Evolutionary conservation across 2,797 vertebrate genomes (phyloP).

Genomic region (Threskiornis aethiopicus): DNA sequence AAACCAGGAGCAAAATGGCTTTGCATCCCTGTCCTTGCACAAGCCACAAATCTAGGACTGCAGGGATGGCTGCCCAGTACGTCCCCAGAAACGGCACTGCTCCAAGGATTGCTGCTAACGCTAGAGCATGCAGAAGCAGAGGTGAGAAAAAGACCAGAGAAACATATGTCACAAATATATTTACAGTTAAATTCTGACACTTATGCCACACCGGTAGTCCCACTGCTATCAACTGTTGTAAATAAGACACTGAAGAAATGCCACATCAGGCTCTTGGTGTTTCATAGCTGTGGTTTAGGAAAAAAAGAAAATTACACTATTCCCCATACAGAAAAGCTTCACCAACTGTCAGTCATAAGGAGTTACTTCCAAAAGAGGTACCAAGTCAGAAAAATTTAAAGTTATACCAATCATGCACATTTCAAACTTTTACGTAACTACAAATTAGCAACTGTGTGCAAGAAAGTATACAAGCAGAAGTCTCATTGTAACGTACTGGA

Average conservation of each 20-base stretch:
- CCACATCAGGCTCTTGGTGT: not conserved
- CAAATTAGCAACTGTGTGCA: not conserved
- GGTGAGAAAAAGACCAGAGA: not conserved
- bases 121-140: slow-evolving; percentile 68
- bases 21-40: slow-evolving; percentile 92
- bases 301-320: not conserved
- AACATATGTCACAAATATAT: not conserved
- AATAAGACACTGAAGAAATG: not conserved
- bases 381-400: not conserved
- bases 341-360: not conserved
- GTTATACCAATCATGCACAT: not conserved
- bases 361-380: not conserved
- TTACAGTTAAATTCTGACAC: not conserved
- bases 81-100: slow-evolving; percentile 97
- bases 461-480: not conserved
- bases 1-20: slow-evolving; percentile 90
- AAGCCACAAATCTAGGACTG: slow-evolving; percentile 94
- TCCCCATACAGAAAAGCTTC: not conserved
- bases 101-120: slow-evolving; percentile 94
- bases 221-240: not conserved
- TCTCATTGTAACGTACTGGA: not conserved
- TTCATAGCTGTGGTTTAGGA: not conserved
- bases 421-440: not conserved
- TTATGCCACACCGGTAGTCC: not conserved
- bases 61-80: slow-evolving; percentile 95